phyloP scores from a whole-genome alignment of 2,797 vertebrate species.

The Syngnathus acus region DNA sequence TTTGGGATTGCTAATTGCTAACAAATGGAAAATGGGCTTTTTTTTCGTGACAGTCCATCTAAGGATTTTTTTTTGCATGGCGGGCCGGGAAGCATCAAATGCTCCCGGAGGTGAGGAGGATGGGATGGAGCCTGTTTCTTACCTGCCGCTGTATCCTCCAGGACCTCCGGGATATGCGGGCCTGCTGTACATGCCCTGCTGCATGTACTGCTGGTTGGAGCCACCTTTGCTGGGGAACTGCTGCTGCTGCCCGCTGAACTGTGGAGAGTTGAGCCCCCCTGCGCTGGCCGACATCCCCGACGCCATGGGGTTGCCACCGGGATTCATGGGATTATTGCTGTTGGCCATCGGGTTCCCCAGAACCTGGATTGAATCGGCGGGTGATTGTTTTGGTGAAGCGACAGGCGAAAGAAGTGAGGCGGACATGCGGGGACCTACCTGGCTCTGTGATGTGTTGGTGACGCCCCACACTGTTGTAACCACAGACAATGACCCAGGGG shows the following conservation, averaged over 20 bases:
- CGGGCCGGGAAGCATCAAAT: background rate
- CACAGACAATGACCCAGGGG: slow-evolving; percentile 94
- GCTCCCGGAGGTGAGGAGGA: background rate
- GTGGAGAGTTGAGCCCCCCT: slow-evolving; percentile 89
- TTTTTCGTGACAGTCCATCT: background rate
- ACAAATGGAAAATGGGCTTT: background rate
- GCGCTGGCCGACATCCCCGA: slow-evolving; percentile 89
- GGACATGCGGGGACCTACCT: slow-evolving; percentile 71
- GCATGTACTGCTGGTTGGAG: slow-evolving; percentile 88
- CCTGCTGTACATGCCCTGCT: slow-evolving; percentile 92
- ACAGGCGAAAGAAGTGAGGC: slow-evolving; percentile 1
- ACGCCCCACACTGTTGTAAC: slow-evolving; percentile 99
- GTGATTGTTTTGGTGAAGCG: background rate
- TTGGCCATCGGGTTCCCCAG: slow-evolving; percentile 96
- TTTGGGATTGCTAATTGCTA: too few relatives aligned
- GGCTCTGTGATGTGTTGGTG: slow-evolving; percentile 98
- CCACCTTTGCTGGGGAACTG: slow-evolving; percentile 92
- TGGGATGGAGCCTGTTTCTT: slow-evolving; percentile 18
- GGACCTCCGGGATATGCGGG: slow-evolving; percentile 87
- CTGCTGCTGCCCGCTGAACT: slow-evolving; percentile 92
- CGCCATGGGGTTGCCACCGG: slow-evolving; percentile 91
- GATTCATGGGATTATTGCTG: slow-evolving; percentile 97
- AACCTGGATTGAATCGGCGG: slow-evolving; percentile 70
- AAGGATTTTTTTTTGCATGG: background rate
- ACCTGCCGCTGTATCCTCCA: slow-evolving; percentile 92